Evolutionary conservation across 2,888 invertebrate genomes (phyloP).

Genomic region (Tinea pellionella): DNA sequence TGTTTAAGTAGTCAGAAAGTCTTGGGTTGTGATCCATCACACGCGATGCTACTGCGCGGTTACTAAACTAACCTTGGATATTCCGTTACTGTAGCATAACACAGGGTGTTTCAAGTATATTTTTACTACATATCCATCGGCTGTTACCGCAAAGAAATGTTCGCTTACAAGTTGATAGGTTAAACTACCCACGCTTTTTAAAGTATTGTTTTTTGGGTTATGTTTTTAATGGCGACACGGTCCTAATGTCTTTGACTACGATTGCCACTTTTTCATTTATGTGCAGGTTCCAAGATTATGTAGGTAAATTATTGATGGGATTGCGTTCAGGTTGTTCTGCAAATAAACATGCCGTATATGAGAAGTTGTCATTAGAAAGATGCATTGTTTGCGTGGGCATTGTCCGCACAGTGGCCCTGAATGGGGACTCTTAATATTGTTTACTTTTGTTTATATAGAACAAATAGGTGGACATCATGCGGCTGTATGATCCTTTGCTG

Average conservation of each 20-base stretch:
- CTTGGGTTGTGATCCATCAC: conserved; percentile 16
- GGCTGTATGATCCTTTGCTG: background rate
- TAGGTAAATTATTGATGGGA: too few species aligned
- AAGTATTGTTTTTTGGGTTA: too few species aligned
- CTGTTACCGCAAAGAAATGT: too few species aligned
- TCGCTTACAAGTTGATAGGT: too few species aligned
- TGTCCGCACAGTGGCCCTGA: conserved; percentile 50
- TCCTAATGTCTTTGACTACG: too few species aligned
- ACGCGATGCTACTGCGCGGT: conserved; percentile 55
- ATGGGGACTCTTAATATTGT: conserved; percentile 42
- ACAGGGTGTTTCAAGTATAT: background rate
- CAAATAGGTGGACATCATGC: conserved; percentile 24
- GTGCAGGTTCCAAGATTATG: too few species aligned
- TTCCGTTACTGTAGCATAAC: too few species aligned
- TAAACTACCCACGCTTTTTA: too few species aligned
- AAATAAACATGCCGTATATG: background rate
- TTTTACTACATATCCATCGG: too few species aligned
- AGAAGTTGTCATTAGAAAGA: conserved; percentile 20
- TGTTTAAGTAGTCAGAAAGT: background rate
- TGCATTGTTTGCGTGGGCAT: conserved; percentile 28
- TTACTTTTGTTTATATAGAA: conserved; percentile 43
- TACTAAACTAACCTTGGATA: conserved; percentile 14
- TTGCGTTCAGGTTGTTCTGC: background rate
- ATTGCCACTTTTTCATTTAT: too few species aligned
- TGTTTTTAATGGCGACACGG: too few species aligned